A percentile compares a stretch with the other conserved stretches of the same genome.
phyloP scores from a whole-genome alignment of 2,888 invertebrate genomes.

The Monopis laevigella region DNA sequence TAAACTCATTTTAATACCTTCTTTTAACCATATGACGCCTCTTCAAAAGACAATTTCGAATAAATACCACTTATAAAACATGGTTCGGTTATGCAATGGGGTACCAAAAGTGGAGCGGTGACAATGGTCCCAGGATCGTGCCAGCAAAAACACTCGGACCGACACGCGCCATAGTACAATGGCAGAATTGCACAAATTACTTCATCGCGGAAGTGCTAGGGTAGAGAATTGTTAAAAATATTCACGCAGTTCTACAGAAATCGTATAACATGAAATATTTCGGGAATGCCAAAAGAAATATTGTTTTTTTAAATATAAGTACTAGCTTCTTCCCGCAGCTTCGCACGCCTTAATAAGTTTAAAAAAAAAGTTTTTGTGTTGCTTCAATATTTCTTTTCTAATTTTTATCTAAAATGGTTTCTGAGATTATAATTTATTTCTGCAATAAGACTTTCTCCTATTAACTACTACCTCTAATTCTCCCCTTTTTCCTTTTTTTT shows the following conservation, averaged over 20 bases:
- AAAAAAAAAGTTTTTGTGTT: no score
- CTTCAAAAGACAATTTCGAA: conserved; percentile 45
- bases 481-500: no score
- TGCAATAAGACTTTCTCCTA: no score
- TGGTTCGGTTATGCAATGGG: conserved; percentile 6
- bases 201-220: conserved; percentile 33
- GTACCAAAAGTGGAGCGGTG: not conserved
- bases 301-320: no score
- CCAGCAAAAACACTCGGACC: conserved; percentile 42
- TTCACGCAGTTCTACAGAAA: conserved; percentile 24
- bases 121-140: conserved; percentile 6
- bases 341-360: no score
- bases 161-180: conserved; percentile 45
- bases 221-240: conserved; percentile 7
- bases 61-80: conserved; percentile 3
- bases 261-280: conserved; percentile 47
- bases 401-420: no score
- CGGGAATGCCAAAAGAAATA: no score
- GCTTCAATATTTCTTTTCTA: no score
- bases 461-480: no score
- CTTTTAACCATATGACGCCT: conserved; percentile 51
- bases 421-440: no score
- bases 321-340: no score
- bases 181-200: conserved; percentile 42
- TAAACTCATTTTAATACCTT: conserved; percentile 42